phyloP scores from a whole-genome alignment of 2,797 vertebrate species.

The Odontamblyopus lacepedii region DNA sequence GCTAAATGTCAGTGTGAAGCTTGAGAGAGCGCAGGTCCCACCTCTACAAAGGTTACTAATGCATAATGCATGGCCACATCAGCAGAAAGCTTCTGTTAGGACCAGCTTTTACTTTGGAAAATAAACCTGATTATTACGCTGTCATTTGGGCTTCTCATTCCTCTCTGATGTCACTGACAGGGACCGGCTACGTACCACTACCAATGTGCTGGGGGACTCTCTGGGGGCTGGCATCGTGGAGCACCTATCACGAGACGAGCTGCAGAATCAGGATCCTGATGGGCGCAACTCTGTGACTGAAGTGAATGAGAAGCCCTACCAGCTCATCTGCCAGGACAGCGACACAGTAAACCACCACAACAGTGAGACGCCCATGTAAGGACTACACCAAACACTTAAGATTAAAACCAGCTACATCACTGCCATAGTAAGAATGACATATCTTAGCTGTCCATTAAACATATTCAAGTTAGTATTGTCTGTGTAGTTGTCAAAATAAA shows the following conservation, averaged over 20 bases:
- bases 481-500: background rate
- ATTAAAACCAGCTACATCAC: background rate
- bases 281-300: slow-evolving; percentile 83
- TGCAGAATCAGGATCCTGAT: slow-evolving; percentile 84
- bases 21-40: slow-evolving; percentile 63
- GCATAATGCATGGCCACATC: slow-evolving; percentile 72
- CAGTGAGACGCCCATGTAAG: slow-evolving; percentile 87
- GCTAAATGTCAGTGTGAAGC: slow-evolving; percentile 76
- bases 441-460: background rate
- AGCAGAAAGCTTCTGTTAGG: slow-evolving; percentile 24
- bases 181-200: slow-evolving; percentile 91
- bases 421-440: background rate
- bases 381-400: background rate
- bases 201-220: slow-evolving; percentile 94
- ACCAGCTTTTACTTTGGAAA: slow-evolving; percentile 7
- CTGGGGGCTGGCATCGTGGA: slow-evolving; percentile 92
- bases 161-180: slow-evolving; percentile 64
- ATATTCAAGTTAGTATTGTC: background rate
- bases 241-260: slow-evolving; percentile 87
- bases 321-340: slow-evolving; percentile 85
- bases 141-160: background rate
- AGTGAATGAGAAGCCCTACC: slow-evolving; percentile 86
- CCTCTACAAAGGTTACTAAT: slow-evolving; percentile 74
- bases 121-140: background rate
- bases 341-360: slow-evolving; percentile 74